Evolutionary conservation across 2,888 invertebrate species (phyloP), one percentile per base, ranked within the genome.

Genomic region (Plebejus anna): DNA sequence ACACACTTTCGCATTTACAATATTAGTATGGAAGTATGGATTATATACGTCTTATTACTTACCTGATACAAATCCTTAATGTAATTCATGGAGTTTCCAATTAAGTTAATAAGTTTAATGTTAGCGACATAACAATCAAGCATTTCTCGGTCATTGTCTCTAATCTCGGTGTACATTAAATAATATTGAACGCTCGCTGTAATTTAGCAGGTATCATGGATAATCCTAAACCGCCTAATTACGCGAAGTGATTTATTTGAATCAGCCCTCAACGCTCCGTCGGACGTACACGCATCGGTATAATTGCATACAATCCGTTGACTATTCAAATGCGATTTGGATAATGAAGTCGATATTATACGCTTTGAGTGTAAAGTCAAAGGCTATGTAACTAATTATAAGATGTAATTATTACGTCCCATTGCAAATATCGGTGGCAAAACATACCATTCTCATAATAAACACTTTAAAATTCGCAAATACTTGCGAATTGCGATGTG

Each of bases 281-380:
- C 80, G 76, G 78, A 77, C 80, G 80, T 84, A 85, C 78, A 84
- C 84, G 77, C 70, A n/a, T 77, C 78, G 82, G 81, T 84, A 85
- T 87, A 85, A 87, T 87, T 86, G 86, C 83, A 80, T 80, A 84
- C 84, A 83, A 83, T 82, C 82, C 82, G 82, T 79, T 84, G 85
- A 83, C 81, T 85, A 85, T 86, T 87, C 85, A 84, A 83, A 85
- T 84, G 84, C 85, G 84, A 86, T 87, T 86, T 83, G 83, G 80
- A 84, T 83, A 84, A 86, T 86, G 32, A 72, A 76, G 76, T 76
- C 72, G n/a, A 72, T 61, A 76, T 61, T 61, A 59, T 71, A 72
- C 71, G 57, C 22, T 47, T 72, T n/a, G 59, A 36, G 11, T 59
- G 70, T 36, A 28, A 70, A 51, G 75, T 70, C 47, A 75, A 47